Percentiles rank a stretch among this genome's conserved stretches.
These are phyloP conservation scores for Phymatocera aterrima DNA, from an alignment of 2,888 invertebrate genomes.

Conservation along the genomic window DNA sequence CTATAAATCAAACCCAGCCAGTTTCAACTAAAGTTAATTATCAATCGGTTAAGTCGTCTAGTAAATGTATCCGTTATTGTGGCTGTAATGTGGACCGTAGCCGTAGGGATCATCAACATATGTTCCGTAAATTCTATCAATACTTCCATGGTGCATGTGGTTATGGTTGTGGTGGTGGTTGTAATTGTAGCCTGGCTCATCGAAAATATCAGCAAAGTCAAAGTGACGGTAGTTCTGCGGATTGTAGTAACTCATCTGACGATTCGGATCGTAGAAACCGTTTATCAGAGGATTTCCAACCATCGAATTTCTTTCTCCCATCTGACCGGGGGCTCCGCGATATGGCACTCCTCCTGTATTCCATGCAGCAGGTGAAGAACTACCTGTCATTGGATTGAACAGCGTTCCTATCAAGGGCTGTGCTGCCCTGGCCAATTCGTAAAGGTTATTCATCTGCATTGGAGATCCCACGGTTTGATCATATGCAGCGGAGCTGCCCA, in stretches of 20 bases:
- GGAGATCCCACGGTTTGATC: not conserved
- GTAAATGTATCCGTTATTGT: not conserved
- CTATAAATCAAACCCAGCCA: not conserved
- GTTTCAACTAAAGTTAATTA: not conserved
- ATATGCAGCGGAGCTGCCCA: not conserved
- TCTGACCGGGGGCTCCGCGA: not conserved
- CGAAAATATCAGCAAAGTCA: conserved; percentile 3
- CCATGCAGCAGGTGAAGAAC: not conserved
- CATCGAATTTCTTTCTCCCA: not conserved
- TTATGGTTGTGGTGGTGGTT: not conserved
- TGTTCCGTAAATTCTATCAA: not conserved
- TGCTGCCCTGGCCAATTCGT: not conserved
- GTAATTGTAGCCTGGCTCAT: conserved; percentile 2
- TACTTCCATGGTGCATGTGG: not conserved
- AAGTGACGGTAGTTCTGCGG: not conserved
- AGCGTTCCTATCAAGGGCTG: not conserved
- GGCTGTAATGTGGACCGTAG: not conserved
- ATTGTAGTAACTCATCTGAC: not conserved
- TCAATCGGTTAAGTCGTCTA: not conserved
- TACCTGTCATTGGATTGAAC: not conserved
- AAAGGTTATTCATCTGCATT: not conserved
- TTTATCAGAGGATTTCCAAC: conserved; percentile 4
- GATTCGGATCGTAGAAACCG: not conserved
- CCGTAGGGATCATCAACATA: not conserved
- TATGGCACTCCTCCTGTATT: not conserved